A percentile compares a stretch with the other conserved stretches of the same genome.
Conservation (phyloP, 2,797 vertebrate genomes). For the Schizopygopsis malacanthus region DNA sequence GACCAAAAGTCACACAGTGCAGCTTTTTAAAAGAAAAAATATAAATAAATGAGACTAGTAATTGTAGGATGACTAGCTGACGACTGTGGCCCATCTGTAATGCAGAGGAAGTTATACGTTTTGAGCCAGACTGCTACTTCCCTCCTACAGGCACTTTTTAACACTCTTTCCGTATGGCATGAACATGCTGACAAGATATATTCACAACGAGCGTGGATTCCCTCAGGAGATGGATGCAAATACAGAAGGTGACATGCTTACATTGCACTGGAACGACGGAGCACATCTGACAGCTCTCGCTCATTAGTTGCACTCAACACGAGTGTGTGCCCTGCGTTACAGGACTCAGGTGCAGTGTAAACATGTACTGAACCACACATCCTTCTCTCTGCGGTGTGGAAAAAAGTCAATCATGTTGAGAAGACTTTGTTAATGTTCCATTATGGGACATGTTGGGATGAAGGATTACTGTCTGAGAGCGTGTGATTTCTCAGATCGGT, state of each 20-base stretch:
- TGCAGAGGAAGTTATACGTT: background rate
- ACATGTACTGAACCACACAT: background rate
- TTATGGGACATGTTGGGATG: background rate
- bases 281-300: slow-evolving; percentile 34
- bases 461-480: slow-evolving; percentile 17
- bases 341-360: slow-evolving; percentile 23
- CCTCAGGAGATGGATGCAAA: slow-evolving; percentile 19
- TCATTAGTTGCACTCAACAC: slow-evolving; percentile 33
- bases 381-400: background rate
- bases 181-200: slow-evolving; percentile 20
- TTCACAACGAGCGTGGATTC: background rate
- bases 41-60: background rate
- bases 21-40: background rate
- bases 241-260: slow-evolving; percentile 37
- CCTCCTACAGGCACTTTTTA: slow-evolving; percentile 11
- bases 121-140: slow-evolving; percentile 4
- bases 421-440: slow-evolving; percentile 18
- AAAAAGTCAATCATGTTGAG: background rate
- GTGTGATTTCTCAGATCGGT: slow-evolving; percentile 34
- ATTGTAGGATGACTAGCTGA: background rate
- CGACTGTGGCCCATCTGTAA: background rate
- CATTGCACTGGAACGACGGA: slow-evolving; percentile 30
- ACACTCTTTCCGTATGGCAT: slow-evolving; percentile 13
- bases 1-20: background rate
- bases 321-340: background rate